Evolutionary conservation across 1,140 invertebrate genomes (phyloP).

Genomic region (Micrasema longulum): DNA sequence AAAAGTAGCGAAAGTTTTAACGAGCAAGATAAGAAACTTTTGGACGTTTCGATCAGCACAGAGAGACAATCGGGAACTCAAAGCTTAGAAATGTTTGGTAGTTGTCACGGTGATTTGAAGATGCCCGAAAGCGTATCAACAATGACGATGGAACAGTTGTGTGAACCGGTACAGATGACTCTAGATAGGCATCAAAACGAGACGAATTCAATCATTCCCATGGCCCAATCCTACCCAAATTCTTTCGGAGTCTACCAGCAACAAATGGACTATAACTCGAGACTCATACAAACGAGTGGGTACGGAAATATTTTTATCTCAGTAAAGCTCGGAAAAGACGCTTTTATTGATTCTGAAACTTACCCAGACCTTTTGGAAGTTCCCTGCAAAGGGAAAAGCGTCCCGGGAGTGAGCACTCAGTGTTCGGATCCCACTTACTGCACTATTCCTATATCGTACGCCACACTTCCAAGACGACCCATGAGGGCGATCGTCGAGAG

Average conservation of each 20-base stretch:
- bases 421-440: slow-evolving; percentile 55
- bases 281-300: slow-evolving; percentile 51
- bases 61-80: slow-evolving; percentile 71
- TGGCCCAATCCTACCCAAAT: slow-evolving; percentile 51
- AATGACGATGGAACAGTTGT: slow-evolving; percentile 58
- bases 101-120: slow-evolving; percentile 65
- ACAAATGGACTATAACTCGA: slow-evolving; percentile 61
- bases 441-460: slow-evolving; percentile 65
- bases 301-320: slow-evolving; percentile 83
- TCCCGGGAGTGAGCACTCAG: slow-evolving; percentile 59
- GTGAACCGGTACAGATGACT: slow-evolving; percentile 80
- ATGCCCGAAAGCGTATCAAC: slow-evolving; percentile 59
- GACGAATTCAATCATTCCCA: slow-evolving; percentile 56
- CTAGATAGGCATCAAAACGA: slow-evolving; percentile 76
- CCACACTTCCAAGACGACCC: slow-evolving; percentile 71
- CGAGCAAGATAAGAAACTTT: slow-evolving; percentile 81
- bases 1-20: slow-evolving; percentile 79
- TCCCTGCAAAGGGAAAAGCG: slow-evolving; percentile 67
- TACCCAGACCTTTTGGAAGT: slow-evolving; percentile 85
- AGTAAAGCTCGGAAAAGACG: slow-evolving; percentile 78
- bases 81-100: slow-evolving; percentile 72
- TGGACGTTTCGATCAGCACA: slow-evolving; percentile 79
- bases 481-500: slow-evolving; percentile 61
- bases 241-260: slow-evolving; percentile 49
- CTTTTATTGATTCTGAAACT: slow-evolving; percentile 70